Evolutionary conservation across 2,113 vertebrate species (phyloP), one percentile per base, ranked within the genome.

Genomic region (Oreocharis arfaki): DNA sequence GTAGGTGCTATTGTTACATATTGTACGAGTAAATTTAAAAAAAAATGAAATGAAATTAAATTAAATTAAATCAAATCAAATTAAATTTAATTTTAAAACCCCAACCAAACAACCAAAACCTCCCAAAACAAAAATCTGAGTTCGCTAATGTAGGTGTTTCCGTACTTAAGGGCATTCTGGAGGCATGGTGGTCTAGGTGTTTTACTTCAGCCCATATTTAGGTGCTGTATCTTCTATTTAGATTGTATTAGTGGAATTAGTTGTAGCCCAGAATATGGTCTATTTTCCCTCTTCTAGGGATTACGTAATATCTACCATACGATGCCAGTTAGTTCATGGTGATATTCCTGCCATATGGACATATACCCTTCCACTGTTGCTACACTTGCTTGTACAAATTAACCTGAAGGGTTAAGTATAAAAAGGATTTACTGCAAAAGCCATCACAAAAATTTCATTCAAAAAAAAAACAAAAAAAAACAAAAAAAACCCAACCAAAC

Each of bases 161-260:
- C 3, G 11, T 44, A 37, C 32, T 50, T 64, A 13, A 41, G 5
- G 7, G 6, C 2, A 68, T 87, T 73, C 32, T 64, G 17, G 39
- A 65, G 9, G 2, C 6, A 6, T 4, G 3, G 23, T 59, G 10
- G 2, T 77, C 33, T 41, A 63, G 7, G 1, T 41, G 7, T 5
- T 92, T 22, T 81, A 78, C 10, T 12, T 55, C 23, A 46, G 4
- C 21, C 11, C 59, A 0, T 28, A 16, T 9, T 64, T 47, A 30
- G 5, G 8, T 55, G 15, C 2, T 50, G 1, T 42, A 9, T 30
- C 3, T 35, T 74, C 18, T 44, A 74, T 52, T 28, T 13, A 78
- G 16, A 9, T 60, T 65, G 16, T 68, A 24, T 23, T 37, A 73
- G 3, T 52, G 7, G 9, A 74, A 76, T 52, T 18, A 53, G 11